Evolutionary conservation across 1,140 invertebrate species (phyloP).

Genomic region (Oscheius sp.): DNA sequence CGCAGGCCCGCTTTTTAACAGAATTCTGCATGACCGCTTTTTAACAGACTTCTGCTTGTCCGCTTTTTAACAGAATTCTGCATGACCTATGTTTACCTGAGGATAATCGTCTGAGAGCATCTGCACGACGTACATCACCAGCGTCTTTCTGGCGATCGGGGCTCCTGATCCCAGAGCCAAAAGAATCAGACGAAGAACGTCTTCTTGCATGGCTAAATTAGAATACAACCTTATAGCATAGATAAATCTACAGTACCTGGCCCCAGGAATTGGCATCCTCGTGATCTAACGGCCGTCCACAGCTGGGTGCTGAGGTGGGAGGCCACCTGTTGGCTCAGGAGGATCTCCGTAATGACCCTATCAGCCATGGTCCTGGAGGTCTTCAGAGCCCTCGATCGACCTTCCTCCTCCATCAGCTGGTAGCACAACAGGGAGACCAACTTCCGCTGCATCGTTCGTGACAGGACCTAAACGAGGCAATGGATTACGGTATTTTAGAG

Average conservation of each 20-base stretch:
- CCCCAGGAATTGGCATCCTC: constrained; percentile 97
- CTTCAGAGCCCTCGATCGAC: constrained; percentile 66
- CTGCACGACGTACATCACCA: constrained; percentile 98
- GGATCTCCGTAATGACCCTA: constrained; percentile 80
- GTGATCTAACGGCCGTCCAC: constrained; percentile 90
- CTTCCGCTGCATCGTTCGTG: constrained; percentile 90
- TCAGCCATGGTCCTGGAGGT: constrained; percentile 83
- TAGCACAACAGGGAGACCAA: constrained; percentile 86
- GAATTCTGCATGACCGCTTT: too few species aligned
- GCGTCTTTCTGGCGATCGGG: constrained; percentile 89
- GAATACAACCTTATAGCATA: not conserved
- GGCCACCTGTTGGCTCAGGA: constrained; percentile 88
- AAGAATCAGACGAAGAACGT: constrained; percentile 88
- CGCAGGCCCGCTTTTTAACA: too few species aligned
- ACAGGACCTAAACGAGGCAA: constrained; percentile 65
- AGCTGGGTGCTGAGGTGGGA: constrained; percentile 86
- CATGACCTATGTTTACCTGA: constrained; percentile 68
- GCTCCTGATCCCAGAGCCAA: constrained; percentile 91
- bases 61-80: too few species aligned
- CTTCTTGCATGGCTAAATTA: constrained; percentile 87
- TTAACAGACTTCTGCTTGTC: too few species aligned
- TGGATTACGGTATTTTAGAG: not conserved
- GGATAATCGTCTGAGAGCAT: constrained; percentile 89
- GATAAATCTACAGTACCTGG: constrained; percentile 69
- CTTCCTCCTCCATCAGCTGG: constrained; percentile 82